Evolutionary conservation across 2,113 vertebrate genomes (phyloP).

Genomic region (Silurus meridionalis): DNA sequence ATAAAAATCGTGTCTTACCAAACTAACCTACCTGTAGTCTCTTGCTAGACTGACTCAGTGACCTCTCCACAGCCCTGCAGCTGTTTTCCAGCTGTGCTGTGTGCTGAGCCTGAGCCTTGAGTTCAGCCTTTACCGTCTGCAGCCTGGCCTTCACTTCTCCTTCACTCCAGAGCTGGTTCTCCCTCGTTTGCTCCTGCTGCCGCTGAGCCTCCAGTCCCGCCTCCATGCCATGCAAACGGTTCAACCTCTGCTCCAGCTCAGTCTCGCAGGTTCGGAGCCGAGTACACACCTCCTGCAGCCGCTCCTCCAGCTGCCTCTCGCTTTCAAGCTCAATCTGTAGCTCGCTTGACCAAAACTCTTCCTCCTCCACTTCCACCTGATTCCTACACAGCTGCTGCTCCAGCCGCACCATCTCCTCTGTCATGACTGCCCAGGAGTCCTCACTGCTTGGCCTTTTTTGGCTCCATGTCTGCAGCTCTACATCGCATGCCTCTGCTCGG

Average conservation of each 20-base stretch:
- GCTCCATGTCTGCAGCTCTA: constrained; percentile 82
- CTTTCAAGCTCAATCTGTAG: constrained; percentile 95
- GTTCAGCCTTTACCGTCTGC: constrained; percentile 83
- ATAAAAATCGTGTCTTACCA: background rate
- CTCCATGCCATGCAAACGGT: constrained; percentile 84
- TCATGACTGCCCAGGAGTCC: constrained; percentile 66
- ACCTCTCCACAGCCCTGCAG: constrained; percentile 89
- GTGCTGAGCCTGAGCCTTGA: constrained; percentile 90
- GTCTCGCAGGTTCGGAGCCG: constrained; percentile 82
- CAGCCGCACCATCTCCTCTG: constrained; percentile 85
- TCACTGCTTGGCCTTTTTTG: constrained; percentile 70
- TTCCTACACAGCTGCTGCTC: constrained; percentile 91
- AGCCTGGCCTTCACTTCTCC: constrained; percentile 87
- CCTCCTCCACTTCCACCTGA: constrained; percentile 92
- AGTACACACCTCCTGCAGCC: constrained; percentile 85
- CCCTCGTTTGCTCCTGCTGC: constrained; percentile 83
- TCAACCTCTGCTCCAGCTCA: constrained; percentile 82
- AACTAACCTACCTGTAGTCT: constrained; percentile 80
- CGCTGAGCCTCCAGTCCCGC: constrained; percentile 86
- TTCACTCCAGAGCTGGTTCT: constrained; percentile 86
- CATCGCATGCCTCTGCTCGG: constrained; percentile 82
- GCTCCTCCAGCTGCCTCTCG: constrained; percentile 90
- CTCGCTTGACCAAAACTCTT: constrained; percentile 97
- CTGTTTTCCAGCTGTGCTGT: constrained; percentile 89
- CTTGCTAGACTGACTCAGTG: constrained; percentile 86